Percentiles rank a stretch among this genome's conserved stretches.
These are phyloP conservation scores for Anorthoa munda DNA, from an alignment of 2,888 invertebrate species.

Conservation along the genomic window DNA sequence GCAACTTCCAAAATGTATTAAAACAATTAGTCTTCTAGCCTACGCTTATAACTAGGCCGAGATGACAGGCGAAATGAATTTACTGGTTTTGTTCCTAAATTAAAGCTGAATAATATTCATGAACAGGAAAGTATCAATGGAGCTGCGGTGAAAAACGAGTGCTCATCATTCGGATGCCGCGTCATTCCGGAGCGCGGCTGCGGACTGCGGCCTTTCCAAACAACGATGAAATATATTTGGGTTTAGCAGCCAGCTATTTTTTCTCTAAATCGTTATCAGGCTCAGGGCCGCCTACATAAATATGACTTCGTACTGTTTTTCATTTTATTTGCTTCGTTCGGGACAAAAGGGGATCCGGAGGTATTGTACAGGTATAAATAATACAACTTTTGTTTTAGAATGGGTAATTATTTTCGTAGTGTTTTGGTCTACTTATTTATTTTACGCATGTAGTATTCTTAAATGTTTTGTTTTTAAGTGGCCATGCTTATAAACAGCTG, in stretches of 20 bases:
- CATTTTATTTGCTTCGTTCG: constrained; percentile 30
- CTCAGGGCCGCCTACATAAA: constrained; percentile 64
- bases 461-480: not conserved
- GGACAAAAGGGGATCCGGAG: constrained; percentile 40
- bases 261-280: constrained; percentile 67
- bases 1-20: constrained; percentile 19
- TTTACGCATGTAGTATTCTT: not conserved
- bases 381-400: constrained; percentile 38
- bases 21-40: constrained; percentile 33
- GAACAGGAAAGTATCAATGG: constrained; percentile 56
- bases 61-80: constrained; percentile 33
- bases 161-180: constrained; percentile 64
- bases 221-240: constrained; percentile 72
- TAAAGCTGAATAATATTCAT: constrained; percentile 54
- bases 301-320: constrained; percentile 58
- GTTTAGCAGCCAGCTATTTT: constrained; percentile 52
- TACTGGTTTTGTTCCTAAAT: constrained; percentile 44
- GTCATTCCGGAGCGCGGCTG: constrained; percentile 61
- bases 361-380: constrained; percentile 36
- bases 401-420: constrained; percentile 29
- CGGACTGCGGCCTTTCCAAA: constrained; percentile 65
- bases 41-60: constrained; percentile 15
- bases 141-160: constrained; percentile 69
- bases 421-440: constrained; percentile 14
- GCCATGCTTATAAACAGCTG: not conserved